These are phyloP conservation scores for Aphaenogaster rudis DNA, from an alignment of 1,140 invertebrate species.

Conservation along the genomic window DNA sequence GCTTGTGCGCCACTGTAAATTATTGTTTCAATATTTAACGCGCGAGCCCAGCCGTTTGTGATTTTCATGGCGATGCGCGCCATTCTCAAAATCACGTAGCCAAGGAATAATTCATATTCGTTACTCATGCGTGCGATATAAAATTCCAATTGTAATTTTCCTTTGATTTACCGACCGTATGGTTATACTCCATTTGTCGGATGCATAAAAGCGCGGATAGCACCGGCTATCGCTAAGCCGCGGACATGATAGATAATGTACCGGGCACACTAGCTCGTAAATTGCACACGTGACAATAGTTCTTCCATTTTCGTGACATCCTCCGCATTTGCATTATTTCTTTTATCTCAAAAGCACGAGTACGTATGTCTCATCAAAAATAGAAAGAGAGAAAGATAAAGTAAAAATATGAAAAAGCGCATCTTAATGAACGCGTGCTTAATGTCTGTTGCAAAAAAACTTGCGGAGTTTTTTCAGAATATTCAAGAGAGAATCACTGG, in stretches of 20 bases:
- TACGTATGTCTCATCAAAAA: background rate
- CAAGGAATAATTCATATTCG: constrained; percentile 54
- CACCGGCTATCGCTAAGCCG: constrained; percentile 15
- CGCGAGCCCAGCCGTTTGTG: background rate
- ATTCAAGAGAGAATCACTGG: background rate
- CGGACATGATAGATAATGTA: constrained; percentile 66
- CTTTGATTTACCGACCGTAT: constrained; percentile 44
- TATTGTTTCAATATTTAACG: constrained; percentile 59
- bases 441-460: background rate
- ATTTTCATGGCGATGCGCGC: constrained; percentile 24
- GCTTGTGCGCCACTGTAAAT: constrained; percentile 27
- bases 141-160: constrained; percentile 60
- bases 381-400: background rate
- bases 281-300: constrained; percentile 66
- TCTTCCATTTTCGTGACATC: constrained; percentile 15
- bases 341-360: background rate
- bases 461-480: background rate
- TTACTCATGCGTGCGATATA: constrained; percentile 33
- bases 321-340: background rate
- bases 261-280: constrained; percentile 54
- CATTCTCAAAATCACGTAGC: constrained; percentile 52
- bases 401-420: background rate
- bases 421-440: background rate
- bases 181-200: constrained; percentile 49
- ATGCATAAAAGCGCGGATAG: constrained; percentile 26